phyloP scores from a whole-genome alignment of 2,113 vertebrate genomes.

The Ameiurus melas region DNA sequence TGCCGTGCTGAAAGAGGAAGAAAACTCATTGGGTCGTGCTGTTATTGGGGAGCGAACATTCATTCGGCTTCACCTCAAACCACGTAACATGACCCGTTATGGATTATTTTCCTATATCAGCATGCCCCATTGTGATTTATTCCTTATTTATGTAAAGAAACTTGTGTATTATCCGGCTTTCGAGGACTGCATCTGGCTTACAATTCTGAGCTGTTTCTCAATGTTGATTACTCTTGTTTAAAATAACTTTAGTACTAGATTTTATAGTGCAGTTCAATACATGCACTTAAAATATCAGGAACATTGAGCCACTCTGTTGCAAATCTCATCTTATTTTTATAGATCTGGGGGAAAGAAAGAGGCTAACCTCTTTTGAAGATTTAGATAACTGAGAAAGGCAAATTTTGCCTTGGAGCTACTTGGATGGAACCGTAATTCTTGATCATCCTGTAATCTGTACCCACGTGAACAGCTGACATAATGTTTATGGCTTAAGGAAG shows the following conservation, averaged over 20 bases:
- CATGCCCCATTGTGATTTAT: neutral
- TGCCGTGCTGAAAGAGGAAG: neutral
- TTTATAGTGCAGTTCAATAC: neutral
- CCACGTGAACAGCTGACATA: neutral
- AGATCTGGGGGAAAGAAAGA: neutral
- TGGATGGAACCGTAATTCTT: neutral
- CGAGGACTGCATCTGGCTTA: neutral
- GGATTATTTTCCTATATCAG: neutral
- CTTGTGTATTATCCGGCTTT: neutral
- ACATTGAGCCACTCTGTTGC: neutral
- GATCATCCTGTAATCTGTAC: slow-evolving; percentile 16
- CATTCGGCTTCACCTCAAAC: neutral
- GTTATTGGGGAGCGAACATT: too few relatives aligned
- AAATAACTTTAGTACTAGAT: neutral
- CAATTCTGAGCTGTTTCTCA: neutral
- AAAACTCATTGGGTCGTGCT: neutral
- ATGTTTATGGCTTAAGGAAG: slow-evolving; percentile 20
- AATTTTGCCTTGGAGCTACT: neutral
- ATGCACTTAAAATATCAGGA: neutral
- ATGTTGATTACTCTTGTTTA: neutral
- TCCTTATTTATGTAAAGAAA: neutral
- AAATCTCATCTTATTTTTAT: neutral
- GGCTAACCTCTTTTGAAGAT: slow-evolving; percentile 5
- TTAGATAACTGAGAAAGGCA: neutral
- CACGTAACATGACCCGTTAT: neutral